Percentiles rank a stretch among this genome's conserved stretches.
Conservation (phyloP, 1,140 invertebrate species). For the Aleiodes sp. region DNA sequence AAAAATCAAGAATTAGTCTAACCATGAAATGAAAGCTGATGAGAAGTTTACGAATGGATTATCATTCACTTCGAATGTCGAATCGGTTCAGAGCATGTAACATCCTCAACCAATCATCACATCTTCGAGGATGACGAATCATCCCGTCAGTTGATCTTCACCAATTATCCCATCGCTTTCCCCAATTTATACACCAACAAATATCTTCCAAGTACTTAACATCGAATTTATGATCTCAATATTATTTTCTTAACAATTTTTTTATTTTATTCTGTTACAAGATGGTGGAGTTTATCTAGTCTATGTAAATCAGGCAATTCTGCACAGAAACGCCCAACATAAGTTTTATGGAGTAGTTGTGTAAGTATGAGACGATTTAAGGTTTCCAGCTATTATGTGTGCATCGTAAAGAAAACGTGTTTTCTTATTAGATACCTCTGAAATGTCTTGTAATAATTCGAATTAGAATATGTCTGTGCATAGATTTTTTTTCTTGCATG, state of each 20-base stretch:
- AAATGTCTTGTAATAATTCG: neutral
- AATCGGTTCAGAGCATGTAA: too few species aligned
- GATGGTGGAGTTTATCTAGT: conserved; percentile 24
- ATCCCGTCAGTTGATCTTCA: too few species aligned
- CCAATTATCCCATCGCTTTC: neutral
- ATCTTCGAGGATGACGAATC: too few species aligned
- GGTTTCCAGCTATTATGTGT: neutral
- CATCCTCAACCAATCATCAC: too few species aligned
- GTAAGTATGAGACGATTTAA: conserved; percentile 17
- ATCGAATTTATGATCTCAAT: neutral
- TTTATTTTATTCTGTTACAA: neutral
- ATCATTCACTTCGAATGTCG: too few species aligned
- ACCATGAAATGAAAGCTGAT: too few species aligned
- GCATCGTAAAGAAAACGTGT: conserved; percentile 15
- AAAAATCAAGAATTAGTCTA: too few species aligned
- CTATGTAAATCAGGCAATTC: conserved; percentile 34
- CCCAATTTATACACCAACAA: neutral
- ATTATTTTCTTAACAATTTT: neutral
- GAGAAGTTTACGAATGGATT: too few species aligned
- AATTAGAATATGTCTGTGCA: neutral
- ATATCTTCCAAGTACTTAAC: conserved; percentile 1
- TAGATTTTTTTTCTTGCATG: too few species aligned
- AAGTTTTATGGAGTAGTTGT: conserved; percentile 7
- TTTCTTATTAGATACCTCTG: neutral
- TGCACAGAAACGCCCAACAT: conserved; percentile 19